A percentile compares a stretch with the other conserved stretches of the same genome.
These are phyloP conservation scores for Sycophila texana DNA, from an alignment of 2,888 invertebrate species.

Conservation along the genomic window DNA sequence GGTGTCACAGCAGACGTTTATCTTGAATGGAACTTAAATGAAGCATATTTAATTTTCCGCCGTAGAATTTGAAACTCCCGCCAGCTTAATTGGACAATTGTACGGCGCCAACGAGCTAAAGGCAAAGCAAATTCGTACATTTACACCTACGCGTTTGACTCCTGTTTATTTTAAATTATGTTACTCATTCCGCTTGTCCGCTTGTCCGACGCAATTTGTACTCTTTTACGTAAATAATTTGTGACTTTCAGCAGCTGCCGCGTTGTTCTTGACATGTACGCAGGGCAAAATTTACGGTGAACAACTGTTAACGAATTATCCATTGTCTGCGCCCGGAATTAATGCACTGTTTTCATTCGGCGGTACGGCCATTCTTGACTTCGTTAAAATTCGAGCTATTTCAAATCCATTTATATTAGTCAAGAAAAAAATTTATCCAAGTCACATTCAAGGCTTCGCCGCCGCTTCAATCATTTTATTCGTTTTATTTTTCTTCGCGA, in stretches of 20 bases:
- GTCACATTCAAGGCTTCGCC: not conserved
- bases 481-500: too few relatives aligned
- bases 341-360: slow-evolving; percentile 29
- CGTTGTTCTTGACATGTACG: slow-evolving; percentile 41
- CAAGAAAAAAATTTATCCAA: slow-evolving; percentile 3
- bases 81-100: slow-evolving; percentile 6
- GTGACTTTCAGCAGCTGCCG: slow-evolving; percentile 22
- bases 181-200: slow-evolving; percentile 27
- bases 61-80: too few relatives aligned
- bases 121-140: slow-evolving; percentile 6
- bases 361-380: slow-evolving; percentile 24
- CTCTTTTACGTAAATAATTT: slow-evolving; percentile 43
- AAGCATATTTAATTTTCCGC: too few relatives aligned
- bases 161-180: slow-evolving; percentile 38
- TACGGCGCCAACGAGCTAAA: not conserved
- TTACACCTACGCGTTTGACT: slow-evolving; percentile 34
- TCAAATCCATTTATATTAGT: not conserved
- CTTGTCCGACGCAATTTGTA: slow-evolving; percentile 43
- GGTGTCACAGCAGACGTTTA: too few relatives aligned
- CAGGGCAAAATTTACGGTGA: slow-evolving; percentile 39
- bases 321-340: slow-evolving; percentile 33
- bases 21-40: too few relatives aligned
- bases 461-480: too few relatives aligned
- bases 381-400: slow-evolving; percentile 28
- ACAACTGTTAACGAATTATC: slow-evolving; percentile 48